Evolutionary conservation across 2,113 vertebrate genomes (phyloP).

Genomic region (Columba janthina): DNA sequence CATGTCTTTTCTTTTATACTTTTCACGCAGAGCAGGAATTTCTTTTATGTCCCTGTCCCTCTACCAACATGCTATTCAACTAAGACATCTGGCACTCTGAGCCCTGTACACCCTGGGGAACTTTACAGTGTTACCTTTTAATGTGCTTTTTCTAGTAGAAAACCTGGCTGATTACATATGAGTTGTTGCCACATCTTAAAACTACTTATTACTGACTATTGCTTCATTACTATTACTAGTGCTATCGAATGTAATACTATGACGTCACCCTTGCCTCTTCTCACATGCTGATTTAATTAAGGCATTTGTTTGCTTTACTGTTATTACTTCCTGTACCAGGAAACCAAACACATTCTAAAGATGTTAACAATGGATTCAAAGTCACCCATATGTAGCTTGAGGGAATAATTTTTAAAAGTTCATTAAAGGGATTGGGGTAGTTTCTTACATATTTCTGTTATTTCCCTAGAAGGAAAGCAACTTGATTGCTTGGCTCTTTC

Average conservation of each 20-base stretch:
- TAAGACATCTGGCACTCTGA: neutral
- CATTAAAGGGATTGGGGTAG: neutral
- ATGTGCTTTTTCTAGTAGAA: neutral
- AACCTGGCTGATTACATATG: neutral
- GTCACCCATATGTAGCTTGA: neutral
- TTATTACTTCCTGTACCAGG: conserved; percentile 62
- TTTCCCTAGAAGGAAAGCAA: conserved; percentile 17
- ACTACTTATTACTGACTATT: neutral
- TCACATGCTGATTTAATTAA: conserved; percentile 11
- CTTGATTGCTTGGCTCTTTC: neutral
- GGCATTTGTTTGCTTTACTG: neutral
- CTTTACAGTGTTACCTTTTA: neutral
- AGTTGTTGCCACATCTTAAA: neutral
- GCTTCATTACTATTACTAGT: neutral
- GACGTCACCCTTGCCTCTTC: neutral
- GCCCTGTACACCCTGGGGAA: neutral
- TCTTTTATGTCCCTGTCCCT: neutral
- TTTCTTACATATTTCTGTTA: neutral
- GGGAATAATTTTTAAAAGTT: neutral
- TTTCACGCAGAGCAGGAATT: neutral
- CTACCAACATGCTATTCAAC: neutral
- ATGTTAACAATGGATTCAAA: conserved; percentile 29
- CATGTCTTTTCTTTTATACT: neutral
- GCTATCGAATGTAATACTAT: neutral
- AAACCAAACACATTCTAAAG: conserved; percentile 16